These are phyloP conservation scores for Catharus fuscescens DNA, from an alignment of 2,113 vertebrate species.

Conservation along the genomic window DNA sequence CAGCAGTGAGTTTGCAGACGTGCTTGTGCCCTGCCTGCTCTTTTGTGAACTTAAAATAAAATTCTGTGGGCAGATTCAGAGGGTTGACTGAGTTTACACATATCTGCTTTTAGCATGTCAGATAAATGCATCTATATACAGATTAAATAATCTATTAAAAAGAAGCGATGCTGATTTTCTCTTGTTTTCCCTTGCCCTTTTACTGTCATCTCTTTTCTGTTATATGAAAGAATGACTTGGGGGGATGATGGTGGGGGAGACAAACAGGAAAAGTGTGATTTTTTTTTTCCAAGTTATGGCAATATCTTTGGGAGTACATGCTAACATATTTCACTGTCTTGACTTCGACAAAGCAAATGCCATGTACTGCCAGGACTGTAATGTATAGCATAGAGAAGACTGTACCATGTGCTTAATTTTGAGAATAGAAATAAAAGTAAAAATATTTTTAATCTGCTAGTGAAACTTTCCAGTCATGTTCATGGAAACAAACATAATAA, in stretches of 20 bases:
- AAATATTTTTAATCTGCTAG: background rate
- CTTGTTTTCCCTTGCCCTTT: background rate
- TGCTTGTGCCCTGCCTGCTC: background rate
- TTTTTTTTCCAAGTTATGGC: background rate
- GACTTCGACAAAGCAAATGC: background rate
- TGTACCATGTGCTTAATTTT: background rate
- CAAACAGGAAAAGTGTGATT: background rate
- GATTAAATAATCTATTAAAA: background rate
- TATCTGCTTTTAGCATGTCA: background rate
- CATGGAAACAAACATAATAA: background rate
- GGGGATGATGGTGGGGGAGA: fast-evolving
- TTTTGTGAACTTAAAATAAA: background rate
- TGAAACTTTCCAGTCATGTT: background rate
- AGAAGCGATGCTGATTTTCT: background rate
- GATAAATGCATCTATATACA: background rate
- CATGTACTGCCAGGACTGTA: background rate
- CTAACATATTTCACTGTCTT: background rate
- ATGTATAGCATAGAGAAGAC: background rate
- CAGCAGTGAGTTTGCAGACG: constrained; percentile 39
- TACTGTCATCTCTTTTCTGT: background rate
- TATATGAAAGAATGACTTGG: background rate
- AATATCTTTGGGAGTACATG: background rate
- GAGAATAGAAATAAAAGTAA: background rate
- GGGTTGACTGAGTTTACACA: background rate
- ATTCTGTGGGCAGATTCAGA: background rate